Base-by-base conservation (phyloP, 1,140 invertebrate genomes). In the Chironomus tepperi region DNA sequence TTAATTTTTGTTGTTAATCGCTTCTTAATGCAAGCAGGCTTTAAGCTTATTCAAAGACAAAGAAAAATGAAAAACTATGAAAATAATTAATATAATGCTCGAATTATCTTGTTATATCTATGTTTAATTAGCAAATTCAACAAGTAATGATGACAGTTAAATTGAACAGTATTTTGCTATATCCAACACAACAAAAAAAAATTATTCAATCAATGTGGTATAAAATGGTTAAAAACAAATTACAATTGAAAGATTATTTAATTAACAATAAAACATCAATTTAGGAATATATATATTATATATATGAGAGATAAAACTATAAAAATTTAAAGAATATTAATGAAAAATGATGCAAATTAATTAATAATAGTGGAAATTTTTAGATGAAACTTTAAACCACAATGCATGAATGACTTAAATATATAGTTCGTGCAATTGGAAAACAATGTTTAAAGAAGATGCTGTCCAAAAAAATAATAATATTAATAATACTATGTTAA, bases 111-210 rank as follows among this genome's bases (percentile, higher is more conserved):
- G 47, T 57, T 57, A 15, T 57, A n/a, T 57, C 47, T 57, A 34
- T 34, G 47, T 57, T 57, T 57, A n/a, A n/a, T 57, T 57, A 57
- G 47, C 47, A 57, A 57, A 57, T 47, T 47, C 43, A 57, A n/a
- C 47, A 57, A 57, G 15, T 12, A n/a, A 57, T n/a, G 3, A 57
- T 5, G 12, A 57, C 12, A 15, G 12, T 5, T n/a, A 57, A 57
- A 10, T 12, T n/a, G n/a, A 57, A 57, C 47, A 57, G 47, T 57
- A 57, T 57, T 57, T 57, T 57, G 47, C 47, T 57, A 15, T 57
- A 57, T 15, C 47, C 12, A 57, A 34, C n/a, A n/a, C 12, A n/a
- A 57, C 47, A 57, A n/a, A 12, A 57, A 15, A 57, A 57, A 57
- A 57, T 34, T 34, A 34, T 57, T 5, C 12, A 57, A 57, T 12